Evolutionary conservation across 2,113 vertebrate genomes (phyloP).

Genomic region (Malurus melanocephalus): DNA sequence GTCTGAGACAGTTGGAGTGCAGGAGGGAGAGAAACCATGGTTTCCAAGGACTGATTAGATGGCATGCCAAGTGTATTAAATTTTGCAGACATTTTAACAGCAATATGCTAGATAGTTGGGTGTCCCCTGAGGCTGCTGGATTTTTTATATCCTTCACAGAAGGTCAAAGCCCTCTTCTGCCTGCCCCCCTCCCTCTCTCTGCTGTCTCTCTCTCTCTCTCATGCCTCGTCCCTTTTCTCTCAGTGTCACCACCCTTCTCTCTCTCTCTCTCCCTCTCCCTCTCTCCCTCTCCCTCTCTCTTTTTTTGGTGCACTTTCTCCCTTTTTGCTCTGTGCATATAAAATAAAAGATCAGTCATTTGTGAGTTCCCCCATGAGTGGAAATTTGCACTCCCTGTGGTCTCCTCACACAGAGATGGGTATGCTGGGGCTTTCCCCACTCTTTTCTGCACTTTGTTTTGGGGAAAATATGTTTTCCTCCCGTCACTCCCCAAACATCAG

Average conservation of each 20-base stretch:
- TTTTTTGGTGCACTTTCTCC: not conserved
- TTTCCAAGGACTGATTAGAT: conserved; percentile 86
- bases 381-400: not conserved
- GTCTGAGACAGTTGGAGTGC: conserved; percentile 24
- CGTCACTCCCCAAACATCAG: conserved; percentile 39
- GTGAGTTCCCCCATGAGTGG: not conserved
- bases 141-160: conserved; percentile 97
- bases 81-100: conserved; percentile 94
- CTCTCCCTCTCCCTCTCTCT: no score
- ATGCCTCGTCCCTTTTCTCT: conserved; percentile 11
- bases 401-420: conserved; percentile 44
- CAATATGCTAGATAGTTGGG: conserved; percentile 90
- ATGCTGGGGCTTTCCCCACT: conserved; percentile 24
- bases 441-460: conserved; percentile 67
- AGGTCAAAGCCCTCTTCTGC: conserved; percentile 87
- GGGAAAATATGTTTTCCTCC: conserved; percentile 64
- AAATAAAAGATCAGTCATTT: conserved; percentile 24
- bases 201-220: conserved; percentile 15
- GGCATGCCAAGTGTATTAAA: conserved; percentile 87
- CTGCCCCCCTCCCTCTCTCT: conserved; percentile 58
- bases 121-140: conserved; percentile 88
- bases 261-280: not conserved
- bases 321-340: not conserved
- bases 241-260: conserved; percentile 16
- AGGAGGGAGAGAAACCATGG: conserved; percentile 45